Conservation (phyloP, 2,888 invertebrate genomes). For the Pristionchus mayeri region DNA sequence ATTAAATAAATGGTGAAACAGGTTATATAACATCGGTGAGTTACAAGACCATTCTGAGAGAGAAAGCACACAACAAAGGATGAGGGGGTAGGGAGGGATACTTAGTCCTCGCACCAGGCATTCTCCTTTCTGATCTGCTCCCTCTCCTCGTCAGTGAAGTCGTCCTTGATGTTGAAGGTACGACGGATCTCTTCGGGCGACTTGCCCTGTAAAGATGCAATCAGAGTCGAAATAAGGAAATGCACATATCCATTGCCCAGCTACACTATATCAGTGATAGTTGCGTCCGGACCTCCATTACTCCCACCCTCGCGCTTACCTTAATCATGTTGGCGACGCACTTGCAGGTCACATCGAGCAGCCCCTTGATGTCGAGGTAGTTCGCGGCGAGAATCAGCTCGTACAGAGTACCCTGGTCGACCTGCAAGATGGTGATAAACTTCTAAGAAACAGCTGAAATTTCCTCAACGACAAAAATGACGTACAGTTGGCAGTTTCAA, state of each 20-base stretch:
- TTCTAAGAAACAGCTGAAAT: not conserved
- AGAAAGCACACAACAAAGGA: too few species aligned
- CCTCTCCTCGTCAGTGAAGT: slow-evolving; percentile 88
- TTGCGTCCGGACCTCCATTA: too few species aligned
- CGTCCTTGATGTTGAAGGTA: slow-evolving; percentile 81
- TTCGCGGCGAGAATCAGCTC: too few species aligned
- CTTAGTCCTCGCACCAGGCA: slow-evolving; percentile 74
- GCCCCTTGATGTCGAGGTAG: too few species aligned
- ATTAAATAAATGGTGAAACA: too few species aligned
- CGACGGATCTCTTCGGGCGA: slow-evolving; percentile 80
- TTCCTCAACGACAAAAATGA: not conserved
- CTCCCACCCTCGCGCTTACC: slow-evolving; percentile 45
- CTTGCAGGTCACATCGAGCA: too few species aligned
- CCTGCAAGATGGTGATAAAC: too few species aligned
- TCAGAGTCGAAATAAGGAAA: too few species aligned
- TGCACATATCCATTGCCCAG: not conserved
- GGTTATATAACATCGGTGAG: too few species aligned
- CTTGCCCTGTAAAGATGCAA: slow-evolving; percentile 77
- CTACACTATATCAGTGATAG: not conserved
- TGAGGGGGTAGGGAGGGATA: not conserved
- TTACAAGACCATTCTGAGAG: too few species aligned
- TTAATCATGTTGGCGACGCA: slow-evolving; percentile 81
- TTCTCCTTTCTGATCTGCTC: slow-evolving; percentile 83
- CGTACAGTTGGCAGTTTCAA: not conserved
- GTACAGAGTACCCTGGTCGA: too few species aligned